Base-by-base conservation (phyloP, 1,140 invertebrate genomes). In the Delia radicum region DNA sequence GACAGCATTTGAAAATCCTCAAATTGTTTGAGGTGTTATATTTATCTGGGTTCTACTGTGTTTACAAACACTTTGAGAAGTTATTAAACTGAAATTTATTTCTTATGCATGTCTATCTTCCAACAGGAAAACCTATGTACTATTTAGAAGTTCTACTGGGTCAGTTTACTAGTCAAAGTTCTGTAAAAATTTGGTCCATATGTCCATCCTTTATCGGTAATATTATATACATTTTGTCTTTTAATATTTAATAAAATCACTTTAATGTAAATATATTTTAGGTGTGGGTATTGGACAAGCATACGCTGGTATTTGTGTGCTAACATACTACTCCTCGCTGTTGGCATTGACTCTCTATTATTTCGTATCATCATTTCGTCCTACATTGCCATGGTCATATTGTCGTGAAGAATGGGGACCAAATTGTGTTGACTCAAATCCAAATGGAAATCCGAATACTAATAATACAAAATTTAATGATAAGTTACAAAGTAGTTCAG, bases 101-200 rank as follows among this genome's bases (percentile, higher is more conserved):
- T n/a, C n/a, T n/a, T n/a, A n/a, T n/a, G n/a, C n/a, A n/a, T n/a
- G n/a, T n/a, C n/a, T n/a, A n/a, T n/a, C n/a, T n/a, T n/a, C n/a
- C n/a, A n/a, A n/a, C n/a, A 84, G 83, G 83, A 81, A 91, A 94
- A 77, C 95, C 95, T 1, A 88, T 95, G 74, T 96, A 96, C 80
- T 95, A 94, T 77, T 88, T 96, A 88, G 95, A 96, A 80, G 92
- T 93, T 83, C 88, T 92, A 2, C 84, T 94, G 0, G 93, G 93
- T 6, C 93, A 94, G 80, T 94, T 93, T 76, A 89, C 91, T 0
- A 90, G 91, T 73, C 87, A 88, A 74, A 91, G 92, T 8, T 90
- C 90, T 2, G 90, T 93, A 26, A 91, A 89, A 76, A 87, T 90
- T 76, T 90, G 87, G 79, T 85, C 86, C 10, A 81, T 86, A 10